A percentile compares a stretch with the other conserved stretches of the same genome.
Conservation (phyloP, 1,140 invertebrate genomes). For the Cotesia typhae region DNA sequence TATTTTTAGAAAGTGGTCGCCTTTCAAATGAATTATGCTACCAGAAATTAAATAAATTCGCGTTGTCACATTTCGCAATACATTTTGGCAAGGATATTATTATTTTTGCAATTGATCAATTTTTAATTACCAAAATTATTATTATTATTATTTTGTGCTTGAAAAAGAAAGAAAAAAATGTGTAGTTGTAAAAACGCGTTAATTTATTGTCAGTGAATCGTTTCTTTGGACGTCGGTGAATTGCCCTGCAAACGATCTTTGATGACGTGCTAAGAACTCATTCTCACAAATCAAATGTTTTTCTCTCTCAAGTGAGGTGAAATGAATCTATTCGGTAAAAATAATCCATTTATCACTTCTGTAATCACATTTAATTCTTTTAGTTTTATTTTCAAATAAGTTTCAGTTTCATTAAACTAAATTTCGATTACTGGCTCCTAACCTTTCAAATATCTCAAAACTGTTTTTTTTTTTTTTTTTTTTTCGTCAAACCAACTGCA, state of each 20-base stretch:
- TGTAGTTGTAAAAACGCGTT: neutral
- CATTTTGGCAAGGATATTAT: neutral
- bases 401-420: too few species aligned
- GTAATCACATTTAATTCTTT: neutral
- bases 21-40: neutral
- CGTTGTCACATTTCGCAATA: neutral
- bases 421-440: too few species aligned
- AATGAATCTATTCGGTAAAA: constrained; percentile 2
- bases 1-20: neutral
- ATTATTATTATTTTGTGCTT: neutral
- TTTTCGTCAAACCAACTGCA: too few species aligned
- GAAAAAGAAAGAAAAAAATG: neutral
- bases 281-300: constrained; percentile 22
- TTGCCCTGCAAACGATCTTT: constrained; percentile 25
- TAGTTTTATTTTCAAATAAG: neutral
- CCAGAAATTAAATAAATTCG: too few species aligned
- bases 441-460: too few species aligned
- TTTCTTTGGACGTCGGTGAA: neutral
- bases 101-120: neutral
- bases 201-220: constrained; percentile 31
- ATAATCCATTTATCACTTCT: neutral
- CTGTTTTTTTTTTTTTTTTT: too few species aligned
- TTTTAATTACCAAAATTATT: neutral
- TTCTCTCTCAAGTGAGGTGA: constrained; percentile 9
- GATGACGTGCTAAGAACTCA: constrained; percentile 32